Evolutionary conservation across 64 coral and sea anemone genomes (phyloP).

Genomic region (Stylophora pistillata): DNA sequence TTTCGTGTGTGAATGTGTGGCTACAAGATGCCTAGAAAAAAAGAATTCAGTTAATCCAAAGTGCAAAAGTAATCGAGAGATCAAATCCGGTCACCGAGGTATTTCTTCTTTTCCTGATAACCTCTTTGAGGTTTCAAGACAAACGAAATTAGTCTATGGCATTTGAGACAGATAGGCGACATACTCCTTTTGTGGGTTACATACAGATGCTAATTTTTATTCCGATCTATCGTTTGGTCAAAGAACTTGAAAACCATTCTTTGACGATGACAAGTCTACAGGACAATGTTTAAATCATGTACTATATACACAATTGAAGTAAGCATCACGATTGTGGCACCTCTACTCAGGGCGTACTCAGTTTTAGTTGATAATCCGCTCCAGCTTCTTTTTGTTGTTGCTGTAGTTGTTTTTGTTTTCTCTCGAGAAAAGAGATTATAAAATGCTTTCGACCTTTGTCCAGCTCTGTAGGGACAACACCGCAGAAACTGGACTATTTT

Average conservation of each 20-base stretch:
- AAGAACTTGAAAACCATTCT: not conserved
- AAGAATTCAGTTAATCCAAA: not conserved
- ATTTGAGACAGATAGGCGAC: not conserved
- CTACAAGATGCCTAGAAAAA: not conserved
- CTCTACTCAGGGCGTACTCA: not conserved
- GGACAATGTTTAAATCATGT: too few species aligned
- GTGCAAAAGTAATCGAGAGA: not conserved
- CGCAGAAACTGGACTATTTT: too few species aligned
- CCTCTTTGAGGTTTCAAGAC: not conserved
- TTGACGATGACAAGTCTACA: not conserved
- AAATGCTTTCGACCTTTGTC: too few species aligned
- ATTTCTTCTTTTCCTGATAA: slow-evolving; percentile 11
- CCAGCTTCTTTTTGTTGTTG: not conserved
- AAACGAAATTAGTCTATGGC: not conserved
- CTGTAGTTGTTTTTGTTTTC: too few species aligned
- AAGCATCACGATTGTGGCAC: not conserved
- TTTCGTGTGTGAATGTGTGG: not conserved
- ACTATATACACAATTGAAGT: not conserved
- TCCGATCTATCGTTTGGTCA: not conserved
- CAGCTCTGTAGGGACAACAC: too few species aligned
- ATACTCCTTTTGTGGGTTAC: not conserved
- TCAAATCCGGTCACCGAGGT: not conserved
- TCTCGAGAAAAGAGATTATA: too few species aligned
- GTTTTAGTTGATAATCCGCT: not conserved
- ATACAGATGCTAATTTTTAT: not conserved